phyloP scores from a whole-genome alignment of 2,888 invertebrate species.

The Hemaris fuciformis region DNA sequence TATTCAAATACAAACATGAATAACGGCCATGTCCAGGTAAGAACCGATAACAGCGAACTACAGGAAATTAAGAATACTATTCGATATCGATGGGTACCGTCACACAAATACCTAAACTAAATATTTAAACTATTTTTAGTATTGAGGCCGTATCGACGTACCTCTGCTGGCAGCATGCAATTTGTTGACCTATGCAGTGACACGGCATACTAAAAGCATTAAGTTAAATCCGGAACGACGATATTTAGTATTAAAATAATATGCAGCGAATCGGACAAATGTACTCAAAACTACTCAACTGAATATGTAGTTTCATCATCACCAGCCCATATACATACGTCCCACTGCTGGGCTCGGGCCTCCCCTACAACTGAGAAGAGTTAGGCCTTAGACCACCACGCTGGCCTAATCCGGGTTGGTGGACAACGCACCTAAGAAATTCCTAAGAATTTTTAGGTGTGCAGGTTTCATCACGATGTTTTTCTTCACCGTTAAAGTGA shows the following conservation, averaged over 20 bases:
- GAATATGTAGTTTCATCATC: no score
- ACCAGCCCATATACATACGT: no score
- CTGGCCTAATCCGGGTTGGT: no score
- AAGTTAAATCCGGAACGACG: background rate
- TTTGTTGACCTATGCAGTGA: background rate
- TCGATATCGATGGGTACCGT: background rate
- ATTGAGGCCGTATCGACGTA: background rate
- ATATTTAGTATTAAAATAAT: background rate
- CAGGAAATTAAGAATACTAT: background rate
- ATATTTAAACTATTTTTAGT: background rate
- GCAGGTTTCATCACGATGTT: no score
- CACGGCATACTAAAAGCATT: background rate
- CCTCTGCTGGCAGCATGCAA: background rate
- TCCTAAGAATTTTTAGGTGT: no score
- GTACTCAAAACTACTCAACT: no score
- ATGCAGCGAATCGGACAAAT: no score
- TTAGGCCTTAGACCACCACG: no score
- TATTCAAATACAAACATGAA: background rate
- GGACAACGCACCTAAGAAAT: no score
- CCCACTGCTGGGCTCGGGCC: no score
- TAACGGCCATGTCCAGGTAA: background rate
- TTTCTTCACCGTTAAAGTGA: no score
- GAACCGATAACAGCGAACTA: background rate
- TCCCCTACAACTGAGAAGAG: no score
- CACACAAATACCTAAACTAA: background rate